phyloP scores from a whole-genome alignment of 2,888 invertebrate species.

The Nycteola revayana region DNA sequence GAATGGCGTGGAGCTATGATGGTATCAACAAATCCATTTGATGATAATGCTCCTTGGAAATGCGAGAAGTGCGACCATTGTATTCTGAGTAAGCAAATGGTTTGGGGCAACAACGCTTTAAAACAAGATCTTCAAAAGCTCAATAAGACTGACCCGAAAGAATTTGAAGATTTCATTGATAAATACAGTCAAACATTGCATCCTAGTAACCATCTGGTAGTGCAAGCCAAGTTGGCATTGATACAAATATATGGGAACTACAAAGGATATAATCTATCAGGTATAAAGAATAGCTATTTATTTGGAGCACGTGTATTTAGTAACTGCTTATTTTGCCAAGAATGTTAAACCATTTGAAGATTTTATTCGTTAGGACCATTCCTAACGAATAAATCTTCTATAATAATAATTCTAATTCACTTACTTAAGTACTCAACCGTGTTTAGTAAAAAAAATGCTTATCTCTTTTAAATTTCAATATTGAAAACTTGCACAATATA shows the following conservation, averaged over 20 bases:
- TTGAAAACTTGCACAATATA: conserved; percentile 10
- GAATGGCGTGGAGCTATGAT: conserved; percentile 69
- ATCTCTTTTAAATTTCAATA: too few relatives aligned
- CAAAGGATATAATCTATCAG: conserved; percentile 78
- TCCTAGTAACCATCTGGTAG: conserved; percentile 84
- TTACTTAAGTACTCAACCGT: too few relatives aligned
- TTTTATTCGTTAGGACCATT: too few relatives aligned
- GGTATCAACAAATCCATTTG: conserved; percentile 82
- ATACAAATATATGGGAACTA: conserved; percentile 86
- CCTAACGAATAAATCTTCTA: too few relatives aligned
- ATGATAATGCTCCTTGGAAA: conserved; percentile 83
- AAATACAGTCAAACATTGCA: conserved; percentile 85
- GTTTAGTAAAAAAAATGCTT: background rate
- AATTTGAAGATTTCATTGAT: conserved; percentile 84
- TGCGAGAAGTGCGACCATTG: conserved; percentile 84
- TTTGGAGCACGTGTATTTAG: too few relatives aligned
- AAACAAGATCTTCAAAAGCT: conserved; percentile 81
- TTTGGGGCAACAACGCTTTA: conserved; percentile 83
- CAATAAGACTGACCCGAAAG: conserved; percentile 76
- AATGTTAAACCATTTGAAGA: too few relatives aligned
- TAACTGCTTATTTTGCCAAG: too few relatives aligned
- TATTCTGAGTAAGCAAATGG: conserved; percentile 81
- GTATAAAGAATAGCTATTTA: too few relatives aligned
- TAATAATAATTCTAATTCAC: too few relatives aligned
- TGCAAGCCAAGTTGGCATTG: conserved; percentile 86